Conservation (phyloP, 2,113 vertebrate genomes). For the Oncorhynchus kisutch region DNA sequence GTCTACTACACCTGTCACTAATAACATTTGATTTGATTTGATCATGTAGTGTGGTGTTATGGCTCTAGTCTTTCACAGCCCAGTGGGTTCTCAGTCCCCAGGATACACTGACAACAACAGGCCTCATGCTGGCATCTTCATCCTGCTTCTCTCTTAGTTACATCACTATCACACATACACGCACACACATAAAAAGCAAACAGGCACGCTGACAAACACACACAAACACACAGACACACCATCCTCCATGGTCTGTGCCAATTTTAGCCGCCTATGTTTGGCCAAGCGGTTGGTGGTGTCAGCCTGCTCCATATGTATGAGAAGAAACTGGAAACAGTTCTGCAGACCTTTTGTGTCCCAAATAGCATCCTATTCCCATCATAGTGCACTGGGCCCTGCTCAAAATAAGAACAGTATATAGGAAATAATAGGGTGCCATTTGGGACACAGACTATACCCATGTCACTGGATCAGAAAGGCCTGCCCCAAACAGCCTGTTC, state of each 20-base stretch:
- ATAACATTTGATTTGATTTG: too few species aligned
- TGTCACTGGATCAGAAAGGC: slow-evolving; percentile 3
- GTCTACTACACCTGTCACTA: too few species aligned
- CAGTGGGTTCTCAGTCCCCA: neutral
- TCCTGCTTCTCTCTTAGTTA: slow-evolving; percentile 5
- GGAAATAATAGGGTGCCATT: too few species aligned
- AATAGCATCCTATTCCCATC: too few species aligned
- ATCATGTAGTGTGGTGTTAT: neutral
- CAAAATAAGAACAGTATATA: too few species aligned
- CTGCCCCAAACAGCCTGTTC: neutral
- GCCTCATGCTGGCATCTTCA: slow-evolving; percentile 3
- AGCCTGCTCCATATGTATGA: slow-evolving; percentile 36
- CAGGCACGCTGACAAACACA: slow-evolving; percentile 2
- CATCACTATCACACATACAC: slow-evolving; percentile 8
- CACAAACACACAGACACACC: neutral
- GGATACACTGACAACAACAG: neutral
- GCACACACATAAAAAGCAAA: neutral
- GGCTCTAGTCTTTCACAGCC: neutral
- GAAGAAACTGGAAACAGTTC: too few species aligned
- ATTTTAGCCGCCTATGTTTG: slow-evolving; percentile 11
- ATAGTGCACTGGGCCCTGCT: too few species aligned
- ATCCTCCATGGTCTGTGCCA: slow-evolving; percentile 34
- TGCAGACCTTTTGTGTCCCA: too few species aligned
- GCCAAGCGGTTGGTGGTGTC: slow-evolving; percentile 4
- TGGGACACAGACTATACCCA: neutral